Percentiles rank a stretch among this genome's conserved stretches.
phyloP scores from a whole-genome alignment of 2,797 vertebrate species.

The Pseudochirops cupreus region DNA sequence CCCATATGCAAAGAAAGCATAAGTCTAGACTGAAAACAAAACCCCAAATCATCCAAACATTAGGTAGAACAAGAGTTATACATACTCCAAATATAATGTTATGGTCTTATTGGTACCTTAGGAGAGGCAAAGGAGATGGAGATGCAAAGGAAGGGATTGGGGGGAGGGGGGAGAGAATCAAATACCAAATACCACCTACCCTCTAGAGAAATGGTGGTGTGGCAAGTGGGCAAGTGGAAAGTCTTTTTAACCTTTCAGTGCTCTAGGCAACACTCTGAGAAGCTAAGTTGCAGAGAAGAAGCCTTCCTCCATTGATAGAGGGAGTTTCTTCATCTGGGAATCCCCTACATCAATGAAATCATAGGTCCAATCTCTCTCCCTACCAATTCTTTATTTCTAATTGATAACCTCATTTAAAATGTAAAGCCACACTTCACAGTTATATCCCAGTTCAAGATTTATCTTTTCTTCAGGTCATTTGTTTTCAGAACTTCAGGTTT shows the following conservation, averaged over 20 bases:
- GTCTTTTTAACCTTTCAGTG: neutral
- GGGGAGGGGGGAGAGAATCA: neutral
- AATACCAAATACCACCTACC: neutral
- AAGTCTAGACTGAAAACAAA: neutral
- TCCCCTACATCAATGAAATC: neutral
- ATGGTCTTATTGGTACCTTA: neutral
- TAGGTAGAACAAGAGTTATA: constrained; percentile 14
- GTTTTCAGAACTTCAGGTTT: constrained; percentile 62
- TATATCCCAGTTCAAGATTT: neutral
- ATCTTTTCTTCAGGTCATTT: neutral
- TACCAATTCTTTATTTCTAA: neutral
- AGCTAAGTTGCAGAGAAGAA: no score
- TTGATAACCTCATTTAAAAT: constrained; percentile 11
- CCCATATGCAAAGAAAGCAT: neutral
- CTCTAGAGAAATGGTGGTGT: neutral
- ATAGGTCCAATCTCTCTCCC: neutral
- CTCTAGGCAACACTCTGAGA: neutral
- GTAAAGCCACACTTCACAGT: neutral
- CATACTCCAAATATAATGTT: constrained; percentile 5
- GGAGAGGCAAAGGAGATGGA: neutral
- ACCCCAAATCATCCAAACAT: constrained; percentile 23
- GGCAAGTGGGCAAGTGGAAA: neutral
- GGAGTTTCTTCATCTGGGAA: neutral
- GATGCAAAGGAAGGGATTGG: neutral
- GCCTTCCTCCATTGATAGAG: neutral